Evolutionary conservation across 2,888 invertebrate genomes (phyloP).

Genomic region (Dermolepida albohirtum): DNA sequence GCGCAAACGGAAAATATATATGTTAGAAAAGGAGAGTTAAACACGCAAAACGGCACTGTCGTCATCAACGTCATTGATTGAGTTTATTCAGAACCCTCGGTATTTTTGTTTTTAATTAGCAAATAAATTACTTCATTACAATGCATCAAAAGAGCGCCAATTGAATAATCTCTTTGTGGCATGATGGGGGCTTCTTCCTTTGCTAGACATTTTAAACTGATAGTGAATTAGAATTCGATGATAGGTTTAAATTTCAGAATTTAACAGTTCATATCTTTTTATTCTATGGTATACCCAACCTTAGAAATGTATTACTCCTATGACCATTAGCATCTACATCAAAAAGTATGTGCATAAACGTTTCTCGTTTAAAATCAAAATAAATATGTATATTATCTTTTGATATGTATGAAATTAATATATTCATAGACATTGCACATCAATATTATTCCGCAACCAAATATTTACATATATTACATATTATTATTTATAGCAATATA

Average conservation of each 20-base stretch:
- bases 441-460: too few relatives aligned
- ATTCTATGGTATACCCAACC: too few relatives aligned
- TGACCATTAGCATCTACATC: too few relatives aligned
- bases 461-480: too few relatives aligned
- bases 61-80: conserved; percentile 31
- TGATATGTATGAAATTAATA: too few relatives aligned
- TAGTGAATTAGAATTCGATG: background rate
- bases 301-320: too few relatives aligned
- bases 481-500: too few relatives aligned
- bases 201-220: background rate
- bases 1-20: conserved; percentile 32
- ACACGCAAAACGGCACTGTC: conserved; percentile 11
- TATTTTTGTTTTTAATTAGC: conserved; percentile 46
- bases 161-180: conserved; percentile 41
- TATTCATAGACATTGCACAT: too few relatives aligned
- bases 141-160: conserved; percentile 39
- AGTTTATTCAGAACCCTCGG: conserved; percentile 37
- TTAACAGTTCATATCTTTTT: background rate
- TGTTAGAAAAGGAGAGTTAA: conserved; percentile 33
- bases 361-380: too few relatives aligned
- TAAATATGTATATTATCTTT: too few relatives aligned
- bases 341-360: too few relatives aligned
- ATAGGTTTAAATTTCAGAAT: background rate
- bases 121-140: conserved; percentile 46
- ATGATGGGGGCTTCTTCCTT: conserved; percentile 18